A percentile compares a stretch with the other conserved stretches of the same genome.
These are phyloP conservation scores for Phaethon lepturus DNA, from an alignment of 2,113 vertebrate genomes.

Conservation along the genomic window DNA sequence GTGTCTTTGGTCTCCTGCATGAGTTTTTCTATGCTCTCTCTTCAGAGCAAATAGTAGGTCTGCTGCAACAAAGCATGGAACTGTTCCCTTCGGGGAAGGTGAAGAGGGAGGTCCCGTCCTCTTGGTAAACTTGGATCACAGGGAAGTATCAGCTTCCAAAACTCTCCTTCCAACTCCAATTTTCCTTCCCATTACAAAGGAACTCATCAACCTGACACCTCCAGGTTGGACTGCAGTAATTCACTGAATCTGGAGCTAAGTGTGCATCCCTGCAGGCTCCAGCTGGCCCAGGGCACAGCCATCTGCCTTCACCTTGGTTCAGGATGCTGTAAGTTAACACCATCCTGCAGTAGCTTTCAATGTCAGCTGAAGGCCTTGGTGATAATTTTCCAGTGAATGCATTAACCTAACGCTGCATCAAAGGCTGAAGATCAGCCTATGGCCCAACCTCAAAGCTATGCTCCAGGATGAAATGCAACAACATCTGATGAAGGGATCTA, in stretches of 20 bases:
- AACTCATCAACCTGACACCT: neutral
- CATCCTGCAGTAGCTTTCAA: neutral
- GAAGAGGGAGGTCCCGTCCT: neutral
- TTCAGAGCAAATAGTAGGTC: neutral
- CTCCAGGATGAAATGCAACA: neutral
- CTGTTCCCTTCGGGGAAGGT: neutral
- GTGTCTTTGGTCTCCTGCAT: neutral
- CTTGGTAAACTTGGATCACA: neutral
- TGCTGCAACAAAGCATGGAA: neutral
- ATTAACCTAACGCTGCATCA: neutral
- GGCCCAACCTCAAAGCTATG: neutral
- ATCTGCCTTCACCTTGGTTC: slow-evolving; percentile 9
- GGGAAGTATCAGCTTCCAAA: neutral
- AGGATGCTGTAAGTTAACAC: neutral
- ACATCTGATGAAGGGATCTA: neutral
- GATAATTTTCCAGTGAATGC: neutral
- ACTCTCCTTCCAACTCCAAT: neutral
- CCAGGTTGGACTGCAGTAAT: neutral
- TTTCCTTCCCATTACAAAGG: neutral
- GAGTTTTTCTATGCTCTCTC: neutral
- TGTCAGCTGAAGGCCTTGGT: neutral
- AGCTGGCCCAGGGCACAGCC: neutral
- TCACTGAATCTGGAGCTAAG: neutral
- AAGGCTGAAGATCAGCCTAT: neutral
- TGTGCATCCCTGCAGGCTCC: neutral